A percentile compares a stretch with the other conserved stretches of the same genome.
These are phyloP conservation scores for Solen grandis DNA, from an alignment of 1,140 invertebrate species.

Conservation along the genomic window DNA sequence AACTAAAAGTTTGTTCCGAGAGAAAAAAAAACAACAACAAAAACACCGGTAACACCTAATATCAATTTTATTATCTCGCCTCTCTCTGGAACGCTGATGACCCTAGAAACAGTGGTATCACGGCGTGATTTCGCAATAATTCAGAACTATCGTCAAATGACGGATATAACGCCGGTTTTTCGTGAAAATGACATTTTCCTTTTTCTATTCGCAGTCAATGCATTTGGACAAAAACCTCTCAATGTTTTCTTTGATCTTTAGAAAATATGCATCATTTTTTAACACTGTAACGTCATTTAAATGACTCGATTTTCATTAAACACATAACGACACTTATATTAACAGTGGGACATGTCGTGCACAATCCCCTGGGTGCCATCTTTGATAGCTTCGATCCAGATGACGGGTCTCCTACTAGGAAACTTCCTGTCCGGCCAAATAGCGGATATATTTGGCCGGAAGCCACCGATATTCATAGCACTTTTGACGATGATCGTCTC, in stretches of 20 bases:
- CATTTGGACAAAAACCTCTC: background rate
- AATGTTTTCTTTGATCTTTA: background rate
- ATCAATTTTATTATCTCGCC: background rate
- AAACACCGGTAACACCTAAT: background rate
- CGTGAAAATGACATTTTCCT: background rate
- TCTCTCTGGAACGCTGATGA: background rate
- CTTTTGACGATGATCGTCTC: constrained; percentile 52
- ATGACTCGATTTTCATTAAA: background rate
- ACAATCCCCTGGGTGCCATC: constrained; percentile 58
- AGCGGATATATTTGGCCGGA: constrained; percentile 69
- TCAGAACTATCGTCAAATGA: background rate
- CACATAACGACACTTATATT: background rate
- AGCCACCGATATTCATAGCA: constrained; percentile 59
- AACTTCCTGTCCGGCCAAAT: constrained; percentile 63
- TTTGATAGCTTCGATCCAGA: constrained; percentile 70
- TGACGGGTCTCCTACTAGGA: constrained; percentile 70
- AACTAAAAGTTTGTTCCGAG: too few relatives aligned
- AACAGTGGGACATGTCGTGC: constrained; percentile 72
- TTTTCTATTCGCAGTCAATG: background rate
- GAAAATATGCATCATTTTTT: background rate
- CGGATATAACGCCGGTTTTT: background rate
- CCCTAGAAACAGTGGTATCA: background rate
- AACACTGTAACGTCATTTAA: background rate
- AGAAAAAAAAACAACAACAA: background rate
- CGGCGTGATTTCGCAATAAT: too few relatives aligned